These are phyloP conservation scores for Arrhamphus sclerolepis DNA, from an alignment of 2,797 vertebrate species.

Conservation along the genomic window DNA sequence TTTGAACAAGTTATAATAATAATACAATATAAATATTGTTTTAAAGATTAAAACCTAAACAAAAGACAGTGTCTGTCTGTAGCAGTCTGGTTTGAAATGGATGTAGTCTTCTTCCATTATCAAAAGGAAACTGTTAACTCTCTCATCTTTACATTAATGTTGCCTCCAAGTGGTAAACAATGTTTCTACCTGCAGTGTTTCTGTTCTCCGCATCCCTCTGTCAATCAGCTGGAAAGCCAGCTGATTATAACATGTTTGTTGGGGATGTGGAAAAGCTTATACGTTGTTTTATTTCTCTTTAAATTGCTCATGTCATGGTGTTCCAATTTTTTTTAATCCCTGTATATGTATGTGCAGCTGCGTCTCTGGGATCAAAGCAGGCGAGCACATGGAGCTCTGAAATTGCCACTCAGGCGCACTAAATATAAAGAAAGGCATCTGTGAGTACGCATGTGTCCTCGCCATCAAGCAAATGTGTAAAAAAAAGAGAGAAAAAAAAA, in stretches of 20 bases:
- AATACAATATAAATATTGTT: slow-evolving; percentile 4
- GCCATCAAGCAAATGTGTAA: slow-evolving; percentile 28
- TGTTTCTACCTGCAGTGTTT: not conserved
- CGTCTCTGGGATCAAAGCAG: slow-evolving; percentile 39
- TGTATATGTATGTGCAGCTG: slow-evolving; percentile 10
- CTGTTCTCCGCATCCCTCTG: no score
- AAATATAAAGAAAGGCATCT: slow-evolving; percentile 31
- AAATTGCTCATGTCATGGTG: slow-evolving; percentile 18
- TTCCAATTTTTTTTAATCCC: slow-evolving; percentile 15
- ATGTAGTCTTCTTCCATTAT: slow-evolving; percentile 6
- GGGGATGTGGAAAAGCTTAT: slow-evolving; percentile 21
- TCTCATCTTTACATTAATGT: slow-evolving; percentile 1
- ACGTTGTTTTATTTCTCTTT: slow-evolving; percentile 32
- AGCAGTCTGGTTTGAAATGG: not conserved
- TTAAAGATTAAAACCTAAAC: no score
- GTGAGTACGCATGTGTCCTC: slow-evolving; percentile 14
- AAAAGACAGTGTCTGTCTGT: not conserved
- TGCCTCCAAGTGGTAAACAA: not conserved
- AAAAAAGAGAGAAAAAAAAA: no score
- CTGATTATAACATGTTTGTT: slow-evolving; percentile 30
- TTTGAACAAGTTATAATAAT: slow-evolving; percentile 4
- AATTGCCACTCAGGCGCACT: slow-evolving; percentile 37
- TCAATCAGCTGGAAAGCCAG: not conserved
- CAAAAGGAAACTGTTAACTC: not conserved
- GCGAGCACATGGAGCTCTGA: slow-evolving; percentile 25